These are phyloP conservation scores for Drosophila lacicola DNA, from an alignment of 2,888 invertebrate genomes.

Conservation along the genomic window DNA sequence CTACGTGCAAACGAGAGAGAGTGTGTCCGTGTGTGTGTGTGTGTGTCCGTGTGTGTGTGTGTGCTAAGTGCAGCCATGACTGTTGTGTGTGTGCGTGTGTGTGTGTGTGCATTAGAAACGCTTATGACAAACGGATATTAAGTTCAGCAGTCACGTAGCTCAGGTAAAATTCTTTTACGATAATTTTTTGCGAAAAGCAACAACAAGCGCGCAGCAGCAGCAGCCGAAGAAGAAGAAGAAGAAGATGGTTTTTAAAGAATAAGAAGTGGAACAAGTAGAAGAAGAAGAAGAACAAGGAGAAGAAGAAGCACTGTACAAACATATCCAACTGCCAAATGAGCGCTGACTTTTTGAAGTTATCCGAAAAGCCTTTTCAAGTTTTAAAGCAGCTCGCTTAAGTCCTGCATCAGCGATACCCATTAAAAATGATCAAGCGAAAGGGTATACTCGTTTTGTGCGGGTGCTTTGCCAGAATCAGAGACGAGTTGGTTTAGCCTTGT, in stretches of 20 bases:
- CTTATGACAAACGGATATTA: constrained; percentile 76
- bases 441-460: background rate
- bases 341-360: constrained; percentile 36
- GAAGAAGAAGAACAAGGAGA: constrained; percentile 34
- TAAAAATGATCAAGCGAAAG: background rate
- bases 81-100: constrained; percentile 27
- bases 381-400: constrained; percentile 21
- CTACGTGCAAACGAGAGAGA: constrained; percentile 44
- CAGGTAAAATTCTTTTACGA: constrained; percentile 84
- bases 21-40: background rate
- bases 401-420: background rate
- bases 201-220: constrained; percentile 7
- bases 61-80: constrained; percentile 64
- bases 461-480: too few relatives aligned
- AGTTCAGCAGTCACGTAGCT: constrained; percentile 82
- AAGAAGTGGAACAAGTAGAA: constrained; percentile 25
- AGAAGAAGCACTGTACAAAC: constrained; percentile 17
- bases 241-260: constrained; percentile 11
- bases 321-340: constrained; percentile 41
- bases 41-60: constrained; percentile 25
- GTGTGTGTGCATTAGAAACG: constrained; percentile 70
- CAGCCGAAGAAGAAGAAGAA: background rate
- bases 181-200: constrained; percentile 67
- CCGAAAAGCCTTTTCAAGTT: constrained; percentile 21
- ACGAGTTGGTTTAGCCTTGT: too few relatives aligned